Evolutionary conservation across 2,888 invertebrate species (phyloP).

Genomic region (Lasioglossum malachurum): DNA sequence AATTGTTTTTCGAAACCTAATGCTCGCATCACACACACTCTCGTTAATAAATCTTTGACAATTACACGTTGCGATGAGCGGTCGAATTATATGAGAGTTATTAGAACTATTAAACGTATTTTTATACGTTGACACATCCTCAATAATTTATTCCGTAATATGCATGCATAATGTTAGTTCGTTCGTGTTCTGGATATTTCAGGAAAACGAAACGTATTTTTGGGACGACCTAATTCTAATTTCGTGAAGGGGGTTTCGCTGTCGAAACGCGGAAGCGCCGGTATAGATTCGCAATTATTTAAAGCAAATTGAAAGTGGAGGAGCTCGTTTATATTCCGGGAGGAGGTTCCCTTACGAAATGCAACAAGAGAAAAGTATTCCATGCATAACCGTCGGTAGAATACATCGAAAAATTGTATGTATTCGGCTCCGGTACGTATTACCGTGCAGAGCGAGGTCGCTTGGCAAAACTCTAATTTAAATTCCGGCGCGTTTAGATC

Average conservation of each 20-base stretch:
- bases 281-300: background rate
- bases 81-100: background rate
- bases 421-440: conserved; percentile 30
- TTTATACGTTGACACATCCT: no score
- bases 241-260: background rate
- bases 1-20: background rate
- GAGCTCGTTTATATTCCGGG: conserved; percentile 39
- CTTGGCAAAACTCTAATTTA: conserved; percentile 56
- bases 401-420: conserved; percentile 43
- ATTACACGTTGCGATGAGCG: background rate
- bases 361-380: conserved; percentile 32
- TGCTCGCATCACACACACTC: background rate
- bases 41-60: background rate
- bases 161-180: background rate
- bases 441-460: background rate
- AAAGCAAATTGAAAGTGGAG: background rate
- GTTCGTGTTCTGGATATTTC: background rate
- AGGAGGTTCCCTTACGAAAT: conserved; percentile 24
- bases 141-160: background rate
- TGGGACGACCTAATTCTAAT: background rate
- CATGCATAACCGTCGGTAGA: conserved; percentile 25
- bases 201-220: background rate
- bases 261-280: background rate
- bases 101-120: background rate
- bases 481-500: conserved; percentile 53